These are phyloP conservation scores for Drosophila ustulata DNA, from an alignment of 2,888 invertebrate genomes.

Conservation along the genomic window DNA sequence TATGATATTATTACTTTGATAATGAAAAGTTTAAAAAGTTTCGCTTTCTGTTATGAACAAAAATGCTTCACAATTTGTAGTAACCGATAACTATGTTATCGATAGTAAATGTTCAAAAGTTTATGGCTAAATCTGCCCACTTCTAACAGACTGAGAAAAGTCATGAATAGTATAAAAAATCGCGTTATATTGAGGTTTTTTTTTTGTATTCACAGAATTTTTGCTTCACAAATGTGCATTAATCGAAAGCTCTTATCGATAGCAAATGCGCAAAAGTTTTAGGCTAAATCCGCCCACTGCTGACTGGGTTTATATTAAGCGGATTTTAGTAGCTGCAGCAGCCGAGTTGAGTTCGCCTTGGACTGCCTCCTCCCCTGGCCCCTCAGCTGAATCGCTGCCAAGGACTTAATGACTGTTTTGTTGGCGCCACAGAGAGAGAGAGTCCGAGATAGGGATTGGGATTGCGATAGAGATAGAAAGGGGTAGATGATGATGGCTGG, in stretches of 20 bases:
- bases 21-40: too few relatives aligned
- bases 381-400: constrained; percentile 38
- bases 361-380: background rate
- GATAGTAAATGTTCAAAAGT: background rate
- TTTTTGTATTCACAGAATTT: too few relatives aligned
- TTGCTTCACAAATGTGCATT: too few relatives aligned
- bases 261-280: background rate
- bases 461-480: constrained; percentile 8
- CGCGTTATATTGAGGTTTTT: too few relatives aligned
- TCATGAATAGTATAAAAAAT: too few relatives aligned
- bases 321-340: constrained; percentile 14
- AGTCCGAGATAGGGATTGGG: constrained; percentile 23
- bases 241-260: constrained; percentile 3
- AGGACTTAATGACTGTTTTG: constrained; percentile 69
- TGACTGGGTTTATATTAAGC: constrained; percentile 21
- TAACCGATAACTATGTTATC: background rate
- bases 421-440: constrained; percentile 51
- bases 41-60: too few relatives aligned
- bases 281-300: background rate
- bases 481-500: constrained; percentile 17
- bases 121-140: too few relatives aligned
- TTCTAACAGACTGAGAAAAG: too few relatives aligned
- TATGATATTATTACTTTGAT: too few relatives aligned
- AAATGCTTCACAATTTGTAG: too few relatives aligned
- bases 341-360: constrained; percentile 21